Evolutionary conservation across 2,888 invertebrate genomes (phyloP).

Genomic region (Glomeris marginata): DNA sequence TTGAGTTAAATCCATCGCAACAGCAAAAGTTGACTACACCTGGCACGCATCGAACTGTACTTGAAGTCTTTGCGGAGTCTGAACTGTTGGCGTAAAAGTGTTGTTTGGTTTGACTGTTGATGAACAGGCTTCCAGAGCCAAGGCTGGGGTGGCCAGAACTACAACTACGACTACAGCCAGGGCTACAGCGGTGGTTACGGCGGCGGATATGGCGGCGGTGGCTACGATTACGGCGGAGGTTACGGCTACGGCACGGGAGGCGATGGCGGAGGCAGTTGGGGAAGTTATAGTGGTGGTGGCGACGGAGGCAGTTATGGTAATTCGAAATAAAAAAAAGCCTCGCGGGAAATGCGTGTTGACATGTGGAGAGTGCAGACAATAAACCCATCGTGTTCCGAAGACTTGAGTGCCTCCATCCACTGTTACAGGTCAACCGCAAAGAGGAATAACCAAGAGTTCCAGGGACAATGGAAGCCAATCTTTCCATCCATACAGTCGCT

Average conservation of each 20-base stretch:
- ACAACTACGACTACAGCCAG: conserved; percentile 1
- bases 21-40: too few species aligned
- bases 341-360: too few species aligned
- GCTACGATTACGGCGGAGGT: conserved; percentile 9
- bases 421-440: conserved; percentile 13
- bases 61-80: conserved; percentile 5
- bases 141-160: neutral
- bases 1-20: too few species aligned
- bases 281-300: conserved; percentile 43
- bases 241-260: neutral
- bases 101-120: neutral
- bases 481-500: conserved; percentile 17
- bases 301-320: conserved; percentile 30
- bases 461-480: conserved; percentile 7
- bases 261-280: conserved; percentile 17
- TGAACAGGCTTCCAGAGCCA: conserved; percentile 2
- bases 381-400: too few species aligned
- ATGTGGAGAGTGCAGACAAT: too few species aligned
- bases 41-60: conserved; percentile 6
- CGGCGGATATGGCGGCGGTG: conserved; percentile 2
- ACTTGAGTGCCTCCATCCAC: conserved; percentile 6
- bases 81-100: neutral
- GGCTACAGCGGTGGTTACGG: conserved; percentile 2
- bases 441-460: conserved; percentile 14
- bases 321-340: neutral